These are phyloP conservation scores for Tokudaia tokunoshimensis DNA, from an alignment of 2,797 vertebrate species.

Conservation along the genomic window DNA sequence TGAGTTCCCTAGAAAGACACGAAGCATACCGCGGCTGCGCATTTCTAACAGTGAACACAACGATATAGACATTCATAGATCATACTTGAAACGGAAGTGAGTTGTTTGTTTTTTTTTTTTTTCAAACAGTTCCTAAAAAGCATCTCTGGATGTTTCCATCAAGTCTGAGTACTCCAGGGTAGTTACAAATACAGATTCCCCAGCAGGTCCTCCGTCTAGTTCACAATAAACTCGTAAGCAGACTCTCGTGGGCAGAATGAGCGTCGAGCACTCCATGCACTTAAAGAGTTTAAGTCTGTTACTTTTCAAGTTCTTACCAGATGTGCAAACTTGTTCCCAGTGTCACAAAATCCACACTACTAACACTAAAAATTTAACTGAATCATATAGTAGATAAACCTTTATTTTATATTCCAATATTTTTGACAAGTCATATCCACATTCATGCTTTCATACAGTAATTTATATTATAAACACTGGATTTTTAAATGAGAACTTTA, in stretches of 20 bases:
- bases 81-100: conserved; percentile 50
- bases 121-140: conserved; percentile 61
- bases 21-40: conserved; percentile 78
- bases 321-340: conserved; percentile 28
- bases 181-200: conserved; percentile 8
- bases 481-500: conserved; percentile 61
- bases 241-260: conserved; percentile 38
- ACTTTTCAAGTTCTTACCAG: conserved; percentile 33
- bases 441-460: conserved; percentile 1
- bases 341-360: conserved; percentile 26
- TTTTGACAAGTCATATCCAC: conserved; percentile 51
- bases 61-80: conserved; percentile 62
- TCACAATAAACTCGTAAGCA: conserved; percentile 29
- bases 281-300: conserved; percentile 32
- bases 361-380: neutral
- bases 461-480: conserved; percentile 15
- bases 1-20: conserved; percentile 94
- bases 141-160: conserved; percentile 25
- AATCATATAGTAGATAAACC: neutral
- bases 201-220: neutral
- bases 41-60: conserved; percentile 73
- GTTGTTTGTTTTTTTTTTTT: neutral
- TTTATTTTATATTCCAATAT: conserved; percentile 62
- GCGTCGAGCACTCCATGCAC: neutral
- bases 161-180: conserved; percentile 6